phyloP scores from a whole-genome alignment of 2,797 vertebrate species.

The Acanthopagrus latus region DNA sequence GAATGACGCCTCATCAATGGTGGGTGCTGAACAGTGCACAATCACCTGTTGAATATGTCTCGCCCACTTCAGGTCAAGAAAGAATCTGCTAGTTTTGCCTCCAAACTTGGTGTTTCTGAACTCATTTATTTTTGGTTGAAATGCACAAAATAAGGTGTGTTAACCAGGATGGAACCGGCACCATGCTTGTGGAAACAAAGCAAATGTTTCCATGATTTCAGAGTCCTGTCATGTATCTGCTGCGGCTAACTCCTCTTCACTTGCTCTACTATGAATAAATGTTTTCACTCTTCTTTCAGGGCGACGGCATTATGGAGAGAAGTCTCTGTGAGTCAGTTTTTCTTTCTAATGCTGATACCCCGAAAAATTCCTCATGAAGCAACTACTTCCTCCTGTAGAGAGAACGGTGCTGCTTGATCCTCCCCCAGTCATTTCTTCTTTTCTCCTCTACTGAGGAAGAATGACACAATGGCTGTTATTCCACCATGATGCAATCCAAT shows the following conservation, averaged over 20 bases:
- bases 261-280: neutral
- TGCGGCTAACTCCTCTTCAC: neutral
- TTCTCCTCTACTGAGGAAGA: neutral
- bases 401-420: neutral
- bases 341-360: neutral
- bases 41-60: too few species aligned
- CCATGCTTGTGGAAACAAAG: too few species aligned
- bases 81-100: too few species aligned
- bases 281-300: constrained; percentile 65
- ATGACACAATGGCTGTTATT: neutral
- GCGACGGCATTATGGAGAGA: constrained; percentile 37
- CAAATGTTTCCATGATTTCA: neutral
- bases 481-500: neutral
- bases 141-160: too few species aligned
- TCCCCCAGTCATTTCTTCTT: neutral
- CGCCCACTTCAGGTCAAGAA: too few species aligned
- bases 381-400: constrained; percentile 3
- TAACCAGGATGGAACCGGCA: too few species aligned
- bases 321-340: constrained; percentile 69
- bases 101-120: too few species aligned
- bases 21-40: too few species aligned
- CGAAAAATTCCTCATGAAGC: constrained; percentile 4
- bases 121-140: too few species aligned
- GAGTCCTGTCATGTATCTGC: neutral
- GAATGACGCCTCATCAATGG: too few species aligned